Evolutionary conservation across 2,113 vertebrate genomes (phyloP).

Genomic region (Sapajus apella): DNA sequence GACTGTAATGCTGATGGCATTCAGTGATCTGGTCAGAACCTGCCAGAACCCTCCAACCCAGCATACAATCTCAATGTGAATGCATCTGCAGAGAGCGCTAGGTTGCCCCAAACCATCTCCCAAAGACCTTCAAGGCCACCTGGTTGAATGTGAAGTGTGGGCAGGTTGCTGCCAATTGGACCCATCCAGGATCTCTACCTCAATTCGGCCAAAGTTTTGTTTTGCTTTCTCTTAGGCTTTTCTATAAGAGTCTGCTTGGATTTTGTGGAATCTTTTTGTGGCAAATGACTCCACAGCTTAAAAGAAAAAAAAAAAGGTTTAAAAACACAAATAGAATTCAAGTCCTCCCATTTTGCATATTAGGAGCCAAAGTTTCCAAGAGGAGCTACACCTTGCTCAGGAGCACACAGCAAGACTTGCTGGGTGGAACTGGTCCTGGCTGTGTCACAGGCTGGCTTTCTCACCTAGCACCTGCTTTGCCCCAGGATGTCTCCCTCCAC

Average conservation of each 20-base stretch:
- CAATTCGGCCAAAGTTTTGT: neutral
- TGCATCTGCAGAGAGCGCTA: neutral
- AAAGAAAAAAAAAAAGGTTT: neutral
- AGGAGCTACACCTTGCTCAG: neutral
- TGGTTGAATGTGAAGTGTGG: neutral
- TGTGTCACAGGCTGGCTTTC: neutral
- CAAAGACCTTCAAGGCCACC: neutral
- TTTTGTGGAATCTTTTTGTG: neutral
- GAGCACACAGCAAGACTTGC: neutral
- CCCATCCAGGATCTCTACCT: neutral
- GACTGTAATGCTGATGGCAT: neutral
- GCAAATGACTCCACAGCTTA: neutral
- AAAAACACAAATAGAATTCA: neutral
- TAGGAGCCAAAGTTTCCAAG: neutral
- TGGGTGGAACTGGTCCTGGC: neutral
- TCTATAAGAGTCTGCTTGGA: neutral
- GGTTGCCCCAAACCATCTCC: neutral
- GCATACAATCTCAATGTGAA: neutral
- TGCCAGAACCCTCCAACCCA: neutral
- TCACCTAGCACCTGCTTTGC: neutral
- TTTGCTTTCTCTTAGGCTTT: constrained; percentile 9
- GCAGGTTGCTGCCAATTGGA: neutral
- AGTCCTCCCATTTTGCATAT: neutral
- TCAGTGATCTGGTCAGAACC: neutral
- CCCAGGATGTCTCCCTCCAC: neutral